Base-by-base conservation (phyloP, 2,797 vertebrate species). In the Psittacula echo region DNA sequence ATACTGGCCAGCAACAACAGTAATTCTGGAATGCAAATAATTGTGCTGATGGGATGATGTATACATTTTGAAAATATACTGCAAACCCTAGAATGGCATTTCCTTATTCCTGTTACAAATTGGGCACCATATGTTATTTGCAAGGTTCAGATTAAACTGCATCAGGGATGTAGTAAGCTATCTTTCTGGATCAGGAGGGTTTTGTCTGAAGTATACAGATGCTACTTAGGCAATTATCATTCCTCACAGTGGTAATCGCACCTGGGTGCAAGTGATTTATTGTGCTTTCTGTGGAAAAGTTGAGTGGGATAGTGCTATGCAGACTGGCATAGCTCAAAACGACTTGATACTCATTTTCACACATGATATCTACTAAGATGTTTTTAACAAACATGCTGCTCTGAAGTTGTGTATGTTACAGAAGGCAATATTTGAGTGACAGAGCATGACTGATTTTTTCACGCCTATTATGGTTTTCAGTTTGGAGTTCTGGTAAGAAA, bases 381-480 rank as follows among this genome's bases (percentile, higher is more conserved):
- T 68, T 45, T 85, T 85, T 39, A 87, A 45, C 29, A 93, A 47
- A 42, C 5, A 2, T 39, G 15, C 77, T 61, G 1, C 44, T 88
- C 73, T 78, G 42, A 85, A 47, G 39, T 10, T 45, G 19, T 72
- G 27, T 84, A n/a, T 62, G 34, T 76, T 71, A 50, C 22, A 17
- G 61, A 83, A 77, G 32, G 70, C 7, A 47, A 10, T 51, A 70
- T 70, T 60, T 76, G 47, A 82, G 41, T 64, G 48, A 58, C 23
- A 77, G 26, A 71, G 5, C 10, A 41, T 61, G 48, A 53, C 7
- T 60, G 26, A 6, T 10, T 20, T 18, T 27, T 60, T 50, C 39
- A 2, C 0, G 13, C 21, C 9, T 27, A 5, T 48, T 48, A 65
- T 48, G 34, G 15, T 70, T 22, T 85, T 78, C 32, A 18, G 0